Conservation (phyloP, 2,888 invertebrate species). For the Therioaphis trifolii region DNA sequence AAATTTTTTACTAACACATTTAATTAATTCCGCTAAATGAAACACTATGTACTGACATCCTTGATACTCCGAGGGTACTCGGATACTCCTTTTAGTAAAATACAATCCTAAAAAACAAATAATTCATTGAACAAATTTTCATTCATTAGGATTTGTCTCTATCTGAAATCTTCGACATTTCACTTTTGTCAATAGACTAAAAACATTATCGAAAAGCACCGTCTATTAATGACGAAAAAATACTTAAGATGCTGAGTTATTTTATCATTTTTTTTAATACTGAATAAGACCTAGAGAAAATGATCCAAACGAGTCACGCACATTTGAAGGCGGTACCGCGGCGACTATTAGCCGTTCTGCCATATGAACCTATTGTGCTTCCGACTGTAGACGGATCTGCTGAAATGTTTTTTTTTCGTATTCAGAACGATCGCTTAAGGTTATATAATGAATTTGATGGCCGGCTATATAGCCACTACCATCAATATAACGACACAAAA, state of each 20-base stretch:
- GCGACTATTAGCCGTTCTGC: slow-evolving; percentile 7
- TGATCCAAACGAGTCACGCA: slow-evolving; percentile 26
- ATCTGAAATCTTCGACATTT: too few relatives aligned
- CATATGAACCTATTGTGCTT: neutral
- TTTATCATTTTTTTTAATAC: neutral
- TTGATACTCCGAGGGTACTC: too few relatives aligned
- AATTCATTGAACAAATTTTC: too few relatives aligned
- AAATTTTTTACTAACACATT: too few relatives aligned
- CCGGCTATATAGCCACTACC: neutral
- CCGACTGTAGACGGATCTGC: neutral
- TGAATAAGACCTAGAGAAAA: slow-evolving; percentile 10
- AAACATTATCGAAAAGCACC: neutral
- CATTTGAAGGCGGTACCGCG: neutral
- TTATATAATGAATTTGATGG: slow-evolving; percentile 13
- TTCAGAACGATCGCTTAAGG: slow-evolving; percentile 12
- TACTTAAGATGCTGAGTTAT: neutral
- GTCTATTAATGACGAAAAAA: neutral
- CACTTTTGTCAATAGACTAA: neutral
- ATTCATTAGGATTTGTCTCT: neutral
- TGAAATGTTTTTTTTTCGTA: slow-evolving; percentile 13
- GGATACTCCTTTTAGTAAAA: too few relatives aligned
- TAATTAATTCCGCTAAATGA: too few relatives aligned
- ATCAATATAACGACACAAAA: slow-evolving; percentile 2
- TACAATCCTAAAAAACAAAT: too few relatives aligned
- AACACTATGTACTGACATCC: too few relatives aligned